Base-by-base conservation (phyloP, 2,888 invertebrate genomes). In the Acholoe squamosa region DNA sequence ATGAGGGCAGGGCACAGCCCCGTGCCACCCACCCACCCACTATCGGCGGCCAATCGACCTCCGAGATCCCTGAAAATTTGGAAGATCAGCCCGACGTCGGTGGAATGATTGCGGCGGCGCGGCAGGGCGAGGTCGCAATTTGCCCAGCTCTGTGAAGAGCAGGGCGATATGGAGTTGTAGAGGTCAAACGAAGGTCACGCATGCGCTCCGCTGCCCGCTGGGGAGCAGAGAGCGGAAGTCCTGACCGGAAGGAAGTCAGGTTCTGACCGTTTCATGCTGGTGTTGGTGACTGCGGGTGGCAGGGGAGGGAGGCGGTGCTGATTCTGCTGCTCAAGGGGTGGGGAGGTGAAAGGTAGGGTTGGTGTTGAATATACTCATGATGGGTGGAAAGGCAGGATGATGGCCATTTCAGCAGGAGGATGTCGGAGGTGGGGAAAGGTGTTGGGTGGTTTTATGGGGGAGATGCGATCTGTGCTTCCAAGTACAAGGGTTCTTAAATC, bases 51-150 rank as follows among this genome's bases (percentile, higher is more conserved):
- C 80, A 80, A 80, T 80, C 80, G 80, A 80, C 80, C 80, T 80
- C 80, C 33, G 22, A 43, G 80, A 80, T 80, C 80, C 80, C 80
- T 80, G 80, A 80, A 80, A 80, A 80, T 80, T 80, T 80, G 80
- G 80, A n/a, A 80, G 80, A 80, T 80, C 80, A 80, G 80, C 71
- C 22, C n/a, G 80, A 14, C 43, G 80, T 34, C 43, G 34, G n/a
- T 16, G 43, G 43, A 80, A 80, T 80, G 80, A 80, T 80, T 80
- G 80, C 34, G 22, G 33, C 34, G 71, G 71, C 28, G 16, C 22
- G 16, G 76, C 1, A 5, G 16, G 80, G 33, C 16, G 34, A 16
- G 43, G 80, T 14, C 43, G 80, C 34, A 80, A 80, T 80, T 80
- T 80, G 25, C 80, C n/a, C 34, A 16, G 80, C 80, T 80, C 43